A percentile compares a stretch with the other conserved stretches of the same genome.
Conservation (phyloP, 2,113 vertebrate species). For the Maccullochella peelii region DNA sequence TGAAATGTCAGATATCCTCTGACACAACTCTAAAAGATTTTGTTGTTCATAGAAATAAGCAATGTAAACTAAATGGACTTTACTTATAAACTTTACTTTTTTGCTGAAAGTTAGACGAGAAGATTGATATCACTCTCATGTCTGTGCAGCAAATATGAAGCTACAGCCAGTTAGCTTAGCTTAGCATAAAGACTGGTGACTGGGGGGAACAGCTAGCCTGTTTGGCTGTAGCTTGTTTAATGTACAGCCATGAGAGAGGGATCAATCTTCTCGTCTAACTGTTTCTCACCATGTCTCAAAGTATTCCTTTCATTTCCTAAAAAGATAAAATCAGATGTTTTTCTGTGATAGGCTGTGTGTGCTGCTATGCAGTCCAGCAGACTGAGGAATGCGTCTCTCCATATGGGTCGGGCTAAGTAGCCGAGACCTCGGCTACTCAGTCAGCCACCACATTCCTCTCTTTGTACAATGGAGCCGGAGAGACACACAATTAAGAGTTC, state of each 20-base stretch:
- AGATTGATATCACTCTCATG: no score
- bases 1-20: no score
- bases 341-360: neutral
- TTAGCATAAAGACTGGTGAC: no score
- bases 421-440: conserved; percentile 8
- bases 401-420: conserved; percentile 19
- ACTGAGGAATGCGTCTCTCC: conserved; percentile 35
- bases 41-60: no score
- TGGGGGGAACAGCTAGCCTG: no score
- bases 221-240: neutral
- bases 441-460: conserved; percentile 52
- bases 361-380: neutral
- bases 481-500: neutral
- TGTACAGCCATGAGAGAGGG: neutral
- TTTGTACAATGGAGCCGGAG: conserved; percentile 1
- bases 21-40: no score
- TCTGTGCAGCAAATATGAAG: no score
- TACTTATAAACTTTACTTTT: no score
- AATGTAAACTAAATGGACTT: no score
- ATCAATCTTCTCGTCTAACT: no score
- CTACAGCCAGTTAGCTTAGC: no score
- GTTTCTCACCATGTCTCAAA: neutral
- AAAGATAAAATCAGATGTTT: neutral
- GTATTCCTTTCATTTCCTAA: neutral
- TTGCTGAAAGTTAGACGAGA: no score